These are phyloP conservation scores for Psococerastis gibbosa DNA, from an alignment of 2,888 invertebrate genomes.

Conservation along the genomic window DNA sequence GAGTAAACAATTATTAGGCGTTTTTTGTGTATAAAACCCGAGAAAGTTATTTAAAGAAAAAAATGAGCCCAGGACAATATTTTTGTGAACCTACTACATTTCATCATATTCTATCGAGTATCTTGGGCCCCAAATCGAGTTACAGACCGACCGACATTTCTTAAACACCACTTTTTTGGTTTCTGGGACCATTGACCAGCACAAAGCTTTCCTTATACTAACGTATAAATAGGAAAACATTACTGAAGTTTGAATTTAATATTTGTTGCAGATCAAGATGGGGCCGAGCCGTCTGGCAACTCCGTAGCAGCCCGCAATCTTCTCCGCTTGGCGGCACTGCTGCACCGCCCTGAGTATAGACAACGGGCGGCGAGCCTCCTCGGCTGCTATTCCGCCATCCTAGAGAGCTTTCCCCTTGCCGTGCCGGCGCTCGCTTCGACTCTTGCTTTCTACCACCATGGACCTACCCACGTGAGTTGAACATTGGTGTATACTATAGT, in stretches of 20 bases:
- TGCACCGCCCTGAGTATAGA: slow-evolving; percentile 33
- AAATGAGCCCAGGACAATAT: too few species aligned
- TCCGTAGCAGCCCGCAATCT: slow-evolving; percentile 72
- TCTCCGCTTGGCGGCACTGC: slow-evolving; percentile 49
- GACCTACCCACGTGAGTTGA: slow-evolving; percentile 51
- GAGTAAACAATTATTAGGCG: too few species aligned
- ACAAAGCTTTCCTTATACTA: too few species aligned
- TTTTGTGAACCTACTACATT: too few species aligned
- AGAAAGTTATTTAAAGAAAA: too few species aligned
- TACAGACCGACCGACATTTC: neutral
- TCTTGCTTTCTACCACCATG: slow-evolving; percentile 44
- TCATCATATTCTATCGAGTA: too few species aligned
- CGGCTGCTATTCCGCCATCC: slow-evolving; percentile 36
- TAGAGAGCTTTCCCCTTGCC: slow-evolving; percentile 43
- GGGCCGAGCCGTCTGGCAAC: slow-evolving; percentile 86
- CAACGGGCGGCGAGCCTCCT: slow-evolving; percentile 39
- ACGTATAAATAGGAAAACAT: too few species aligned
- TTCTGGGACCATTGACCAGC: too few species aligned
- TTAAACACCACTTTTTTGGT: too few species aligned
- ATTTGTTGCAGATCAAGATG: slow-evolving; percentile 60
- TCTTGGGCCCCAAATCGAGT: too few species aligned
- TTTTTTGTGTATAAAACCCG: too few species aligned
- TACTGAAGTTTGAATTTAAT: too few species aligned
- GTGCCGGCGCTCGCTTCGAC: slow-evolving; percentile 61
- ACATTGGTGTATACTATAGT: neutral